Evolutionary conservation across 2,888 invertebrate genomes (phyloP), one percentile per base, ranked within the genome.

Genomic region (Tolmerus cingulatus): DNA sequence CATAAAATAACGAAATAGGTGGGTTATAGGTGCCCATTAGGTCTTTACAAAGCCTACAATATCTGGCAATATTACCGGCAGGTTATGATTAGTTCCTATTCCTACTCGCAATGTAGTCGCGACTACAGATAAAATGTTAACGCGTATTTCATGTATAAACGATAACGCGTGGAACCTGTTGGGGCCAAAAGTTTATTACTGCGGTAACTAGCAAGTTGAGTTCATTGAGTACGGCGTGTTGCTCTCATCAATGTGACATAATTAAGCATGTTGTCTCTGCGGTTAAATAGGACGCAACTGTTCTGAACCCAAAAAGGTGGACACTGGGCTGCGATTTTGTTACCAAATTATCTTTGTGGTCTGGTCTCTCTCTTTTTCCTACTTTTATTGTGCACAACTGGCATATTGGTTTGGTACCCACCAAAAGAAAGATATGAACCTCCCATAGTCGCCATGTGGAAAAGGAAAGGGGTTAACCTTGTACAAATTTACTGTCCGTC

Each of bases 391-490:
- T 19, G 23, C 23, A 66, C 27, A 23, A n/a, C 19, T n/a, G 19
- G 57, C 19, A 66, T 27, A 66, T 66, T 66, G 43, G 43, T 46
- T 46, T 46, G 66, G 27, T 27, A 66, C 66, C 19, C 23, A 51
- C 23, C 23, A 46, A 40, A 78, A 43, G 40, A 40, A 78, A 78
- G 78, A 78, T 37, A 78, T 23, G 78, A 43, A 19, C 43, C 78
- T 78, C 37, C 19, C 19, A n/a, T 78, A 43, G 43, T 23, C 43
- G 14, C 51, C 14, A 34, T 51, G 55, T 81, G 46, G 55, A 81
- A 81, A 81, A 55, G 81, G 81, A 81, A 81, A 81, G 81, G 81
- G 81, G 81, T 81, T 81, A 81, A 81, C 81, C 81, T 81, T 81
- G 81, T 81, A 81, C 81, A 81, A 81, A 81, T 51, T 81, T 81